Percentiles rank a stretch among this genome's conserved stretches.
Conservation (phyloP, 2,113 vertebrate species). For the Lanius ludovicianus region DNA sequence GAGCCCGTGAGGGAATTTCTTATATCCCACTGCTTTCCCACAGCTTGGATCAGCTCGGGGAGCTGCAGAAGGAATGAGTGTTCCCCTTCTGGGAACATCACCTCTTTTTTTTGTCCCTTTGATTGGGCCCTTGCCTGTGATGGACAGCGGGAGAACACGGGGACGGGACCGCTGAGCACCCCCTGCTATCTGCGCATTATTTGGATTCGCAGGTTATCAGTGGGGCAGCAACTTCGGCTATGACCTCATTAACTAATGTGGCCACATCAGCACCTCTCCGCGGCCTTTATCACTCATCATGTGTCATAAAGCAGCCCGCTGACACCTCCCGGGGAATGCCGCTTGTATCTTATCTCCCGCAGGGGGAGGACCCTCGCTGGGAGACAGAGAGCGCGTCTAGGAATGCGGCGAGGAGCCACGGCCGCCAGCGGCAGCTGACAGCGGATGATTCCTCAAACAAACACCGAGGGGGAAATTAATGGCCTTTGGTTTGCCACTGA, state of each 20-base stretch:
- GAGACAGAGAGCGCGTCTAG: slow-evolving; percentile 63
- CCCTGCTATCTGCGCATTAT: slow-evolving; percentile 67
- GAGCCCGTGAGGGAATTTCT: not conserved
- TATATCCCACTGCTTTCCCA: not conserved
- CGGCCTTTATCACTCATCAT: slow-evolving; percentile 73
- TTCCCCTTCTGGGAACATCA: not conserved
- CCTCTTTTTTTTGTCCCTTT: not conserved
- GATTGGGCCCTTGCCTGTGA: not conserved
- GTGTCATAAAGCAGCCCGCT: slow-evolving; percentile 63
- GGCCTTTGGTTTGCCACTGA: not conserved
- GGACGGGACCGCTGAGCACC: slow-evolving; percentile 20
- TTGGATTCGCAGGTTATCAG: slow-evolving; percentile 79
- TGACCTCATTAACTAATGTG: slow-evolving; percentile 84
- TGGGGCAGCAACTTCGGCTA: slow-evolving; percentile 61
- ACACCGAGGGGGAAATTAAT: slow-evolving; percentile 48
- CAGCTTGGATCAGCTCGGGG: not conserved
- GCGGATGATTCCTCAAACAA: slow-evolving; percentile 54
- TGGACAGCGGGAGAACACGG: slow-evolving; percentile 10
- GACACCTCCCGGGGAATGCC: slow-evolving; percentile 72
- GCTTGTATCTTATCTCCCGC: slow-evolving; percentile 76
- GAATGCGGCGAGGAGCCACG: slow-evolving; percentile 73
- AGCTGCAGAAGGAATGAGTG: not conserved
- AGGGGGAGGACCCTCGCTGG: slow-evolving; percentile 65
- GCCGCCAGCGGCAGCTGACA: slow-evolving; percentile 20
- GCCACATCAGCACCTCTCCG: slow-evolving; percentile 78